Evolutionary conservation across 2,797 vertebrate species (phyloP), one percentile per base, ranked within the genome.

Genomic region (Silurus lanzhouensis): DNA sequence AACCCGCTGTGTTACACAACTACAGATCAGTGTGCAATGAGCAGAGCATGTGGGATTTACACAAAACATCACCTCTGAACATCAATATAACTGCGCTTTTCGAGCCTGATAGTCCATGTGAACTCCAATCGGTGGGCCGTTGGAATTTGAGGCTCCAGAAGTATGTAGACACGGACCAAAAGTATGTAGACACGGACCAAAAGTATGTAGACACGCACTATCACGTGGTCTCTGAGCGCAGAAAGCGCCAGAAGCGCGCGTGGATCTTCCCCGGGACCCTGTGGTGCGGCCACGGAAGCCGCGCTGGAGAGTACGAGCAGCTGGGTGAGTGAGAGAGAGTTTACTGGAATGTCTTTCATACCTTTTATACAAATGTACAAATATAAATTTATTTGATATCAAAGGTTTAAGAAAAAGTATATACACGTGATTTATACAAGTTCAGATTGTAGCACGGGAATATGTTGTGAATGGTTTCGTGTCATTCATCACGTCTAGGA

Each of bases 231-330:
- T 75, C 78, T 60, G 1, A 87, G 70, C 60, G 48, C 58, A 90
- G 58, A 83, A 68, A 14, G 12, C 90, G 89, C 13, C 85, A 48
- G 48, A 96, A 93, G 86, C 95, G 97, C 75, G 91, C 96, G 2
- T 96, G 92, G 95, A 93, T 94, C 2, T 87, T 98, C 6, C 97
- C 97, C 0, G 97, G 97, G 19, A 97, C 97, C 0, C 91, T 98
- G 64, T 98, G 98, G 97, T 98, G 97, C 76, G 97, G 97, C 1
- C 90, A 88, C 0, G 97, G 97, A 0, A 94, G 93, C 88, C 94
- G 89, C 22, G 97, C 97, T 0, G 84, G 55, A 2, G 89, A 92
- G 83, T 94, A 95, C 81, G 92, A 95, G 0, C 92, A 97, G 63
- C 89, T 98, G 83, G 97, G 97, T 98, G 89, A 94, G 96, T 86